A percentile compares a stretch with the other conserved stretches of the same genome.
phyloP scores from a whole-genome alignment of 2,888 invertebrate species.

The Lycocerus yunnanus region DNA sequence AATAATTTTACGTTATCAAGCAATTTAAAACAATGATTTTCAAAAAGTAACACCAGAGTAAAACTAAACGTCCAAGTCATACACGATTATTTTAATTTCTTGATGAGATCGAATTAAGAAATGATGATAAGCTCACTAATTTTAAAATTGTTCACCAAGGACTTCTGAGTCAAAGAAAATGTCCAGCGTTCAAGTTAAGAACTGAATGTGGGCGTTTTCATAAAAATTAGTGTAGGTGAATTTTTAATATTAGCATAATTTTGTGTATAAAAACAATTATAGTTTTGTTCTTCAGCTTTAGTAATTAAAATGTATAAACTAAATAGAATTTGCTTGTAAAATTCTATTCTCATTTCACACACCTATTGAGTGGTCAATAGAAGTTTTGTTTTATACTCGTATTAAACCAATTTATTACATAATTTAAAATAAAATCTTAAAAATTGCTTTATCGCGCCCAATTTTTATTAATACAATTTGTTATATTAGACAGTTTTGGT shows the following conservation, averaged over 20 bases:
- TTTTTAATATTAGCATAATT: neutral
- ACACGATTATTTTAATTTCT: constrained; percentile 15
- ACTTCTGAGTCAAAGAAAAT: constrained; percentile 15
- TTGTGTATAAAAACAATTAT: neutral
- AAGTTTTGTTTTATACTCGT: no score
- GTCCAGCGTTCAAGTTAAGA: neutral
- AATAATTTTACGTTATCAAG: neutral
- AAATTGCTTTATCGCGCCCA: no score
- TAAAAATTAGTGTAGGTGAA: constrained; percentile 1
- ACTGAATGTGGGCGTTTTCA: neutral
- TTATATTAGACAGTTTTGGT: no score
- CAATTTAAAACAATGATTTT: neutral
- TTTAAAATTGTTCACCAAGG: constrained; percentile 24
- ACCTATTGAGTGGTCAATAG: no score
- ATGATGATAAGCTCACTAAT: constrained; percentile 23
- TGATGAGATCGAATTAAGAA: constrained; percentile 26
- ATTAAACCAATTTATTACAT: no score
- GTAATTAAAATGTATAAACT: no score
- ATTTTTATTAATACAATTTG: no score
- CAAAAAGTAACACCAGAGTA: constrained; percentile 9
- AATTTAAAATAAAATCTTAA: no score
- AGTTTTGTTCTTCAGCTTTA: neutral
- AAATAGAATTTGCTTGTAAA: no score
- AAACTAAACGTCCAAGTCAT: neutral
- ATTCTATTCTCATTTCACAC: no score